phyloP scores from a whole-genome alignment of 2,113 vertebrate species.

The Coptodon bakossiorum region DNA sequence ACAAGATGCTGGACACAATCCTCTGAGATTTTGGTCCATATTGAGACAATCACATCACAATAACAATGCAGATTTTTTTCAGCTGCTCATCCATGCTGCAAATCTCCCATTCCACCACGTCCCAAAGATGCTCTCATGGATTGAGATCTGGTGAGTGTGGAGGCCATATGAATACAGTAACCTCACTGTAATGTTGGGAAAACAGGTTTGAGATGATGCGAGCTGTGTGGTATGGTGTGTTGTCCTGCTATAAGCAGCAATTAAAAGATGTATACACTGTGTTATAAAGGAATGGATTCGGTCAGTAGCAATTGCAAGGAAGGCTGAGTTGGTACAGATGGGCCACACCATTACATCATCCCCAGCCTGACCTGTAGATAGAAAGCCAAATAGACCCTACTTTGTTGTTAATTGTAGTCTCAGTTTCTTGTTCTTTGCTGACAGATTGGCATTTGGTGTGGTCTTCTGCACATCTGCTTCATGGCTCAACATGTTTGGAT shows the following conservation, averaged over 20 bases:
- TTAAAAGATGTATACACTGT: background rate
- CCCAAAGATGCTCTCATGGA: background rate
- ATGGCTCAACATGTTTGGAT: background rate
- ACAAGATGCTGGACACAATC: background rate
- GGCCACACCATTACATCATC: background rate
- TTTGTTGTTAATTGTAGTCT: background rate
- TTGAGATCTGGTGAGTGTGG: background rate
- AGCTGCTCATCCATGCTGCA: background rate
- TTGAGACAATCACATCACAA: background rate
- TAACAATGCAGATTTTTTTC: background rate
- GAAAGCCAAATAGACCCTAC: background rate
- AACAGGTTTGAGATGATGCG: accelerated
- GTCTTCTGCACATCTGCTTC: background rate
- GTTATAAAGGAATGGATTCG: background rate
- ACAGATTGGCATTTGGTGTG: background rate
- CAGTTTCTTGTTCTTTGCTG: background rate
- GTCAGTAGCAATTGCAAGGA: background rate
- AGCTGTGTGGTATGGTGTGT: background rate
- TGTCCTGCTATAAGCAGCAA: background rate
- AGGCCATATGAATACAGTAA: background rate
- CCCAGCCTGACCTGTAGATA: background rate
- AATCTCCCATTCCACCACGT: background rate
- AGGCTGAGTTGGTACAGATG: background rate
- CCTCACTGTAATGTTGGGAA: background rate
- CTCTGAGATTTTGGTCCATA: background rate